A percentile compares a stretch with the other conserved stretches of the same genome.
phyloP scores from a whole-genome alignment of 2,113 vertebrate genomes.

The Perognathus longimembris region DNA sequence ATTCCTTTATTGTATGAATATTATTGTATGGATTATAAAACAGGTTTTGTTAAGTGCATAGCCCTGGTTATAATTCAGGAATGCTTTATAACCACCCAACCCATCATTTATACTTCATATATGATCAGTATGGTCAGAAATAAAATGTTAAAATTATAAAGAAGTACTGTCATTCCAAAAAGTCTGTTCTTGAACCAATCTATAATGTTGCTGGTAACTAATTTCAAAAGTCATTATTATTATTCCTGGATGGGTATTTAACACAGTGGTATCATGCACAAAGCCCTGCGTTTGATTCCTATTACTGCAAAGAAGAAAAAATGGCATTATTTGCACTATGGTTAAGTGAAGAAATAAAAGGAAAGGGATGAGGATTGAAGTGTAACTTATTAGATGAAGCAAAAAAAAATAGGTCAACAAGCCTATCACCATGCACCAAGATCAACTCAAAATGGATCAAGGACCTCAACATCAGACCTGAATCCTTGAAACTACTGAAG shows the following conservation, averaged over 20 bases:
- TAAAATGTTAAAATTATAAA: slow-evolving; percentile 72
- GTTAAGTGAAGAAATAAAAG: slow-evolving; percentile 41
- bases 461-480: too few relatives aligned
- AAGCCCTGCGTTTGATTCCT: neutral
- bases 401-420: too few relatives aligned
- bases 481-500: too few relatives aligned
- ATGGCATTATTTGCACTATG: slow-evolving; percentile 15
- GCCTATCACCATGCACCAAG: too few relatives aligned
- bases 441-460: too few relatives aligned
- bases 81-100: slow-evolving; percentile 68
- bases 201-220: slow-evolving; percentile 15
- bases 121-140: slow-evolving; percentile 63
- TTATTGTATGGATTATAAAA: slow-evolving; percentile 62
- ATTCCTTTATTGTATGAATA: slow-evolving; percentile 62
- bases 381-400: slow-evolving; percentile 5
- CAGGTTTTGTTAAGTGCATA: slow-evolving; percentile 58
- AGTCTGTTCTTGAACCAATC: slow-evolving; percentile 28
- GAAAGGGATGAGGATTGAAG: neutral
- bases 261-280: neutral
- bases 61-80: slow-evolving; percentile 60
- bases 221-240: neutral
- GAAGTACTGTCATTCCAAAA: slow-evolving; percentile 51
- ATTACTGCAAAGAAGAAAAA: neutral
- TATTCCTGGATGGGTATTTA: neutral
- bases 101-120: slow-evolving; percentile 56